Evolutionary conservation across 2,797 vertebrate genomes (phyloP).

Genomic region (Neoniphon sammara): DNA sequence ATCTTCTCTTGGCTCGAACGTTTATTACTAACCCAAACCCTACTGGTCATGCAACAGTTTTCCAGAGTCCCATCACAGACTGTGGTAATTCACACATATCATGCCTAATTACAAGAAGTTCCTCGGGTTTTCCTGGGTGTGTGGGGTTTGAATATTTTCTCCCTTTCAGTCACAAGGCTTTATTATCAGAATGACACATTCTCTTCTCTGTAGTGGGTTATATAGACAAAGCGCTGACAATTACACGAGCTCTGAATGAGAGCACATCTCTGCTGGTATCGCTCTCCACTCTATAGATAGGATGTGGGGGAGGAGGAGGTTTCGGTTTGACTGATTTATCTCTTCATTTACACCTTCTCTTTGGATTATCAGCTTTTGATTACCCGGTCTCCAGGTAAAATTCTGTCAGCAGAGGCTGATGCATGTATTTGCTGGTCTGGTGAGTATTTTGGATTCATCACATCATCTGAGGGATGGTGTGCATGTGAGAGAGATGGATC

Average conservation of each 20-base stretch:
- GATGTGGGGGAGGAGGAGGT: conserved; percentile 72
- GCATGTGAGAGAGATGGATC: conserved; percentile 34
- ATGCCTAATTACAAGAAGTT: conserved; percentile 21
- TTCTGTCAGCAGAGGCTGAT: conserved; percentile 20
- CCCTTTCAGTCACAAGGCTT: conserved; percentile 54
- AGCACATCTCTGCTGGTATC: conserved; percentile 47
- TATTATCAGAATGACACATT: conserved; percentile 54
- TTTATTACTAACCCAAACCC: not conserved
- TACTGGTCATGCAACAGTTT: conserved; percentile 23
- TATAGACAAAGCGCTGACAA: conserved; percentile 64
- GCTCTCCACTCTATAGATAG: conserved; percentile 62
- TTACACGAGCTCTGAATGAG: conserved; percentile 57
- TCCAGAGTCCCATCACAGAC: conserved; percentile 17
- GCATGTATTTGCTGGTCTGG: not conserved
- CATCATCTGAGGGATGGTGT: conserved; percentile 28
- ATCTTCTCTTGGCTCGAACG: not conserved
- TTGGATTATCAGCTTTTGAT: conserved; percentile 45
- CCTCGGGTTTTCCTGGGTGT: conserved; percentile 29
- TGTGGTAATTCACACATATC: conserved; percentile 46
- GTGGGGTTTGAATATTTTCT: conserved; percentile 43
- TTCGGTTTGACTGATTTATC: conserved; percentile 73
- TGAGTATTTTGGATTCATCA: conserved; percentile 30
- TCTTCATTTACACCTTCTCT: conserved; percentile 56
- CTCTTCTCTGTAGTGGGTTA: conserved; percentile 52
- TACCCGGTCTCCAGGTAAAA: conserved; percentile 41